Conservation (phyloP, 1,140 invertebrate species). For the Aphelenchoides besseyi region DNA sequence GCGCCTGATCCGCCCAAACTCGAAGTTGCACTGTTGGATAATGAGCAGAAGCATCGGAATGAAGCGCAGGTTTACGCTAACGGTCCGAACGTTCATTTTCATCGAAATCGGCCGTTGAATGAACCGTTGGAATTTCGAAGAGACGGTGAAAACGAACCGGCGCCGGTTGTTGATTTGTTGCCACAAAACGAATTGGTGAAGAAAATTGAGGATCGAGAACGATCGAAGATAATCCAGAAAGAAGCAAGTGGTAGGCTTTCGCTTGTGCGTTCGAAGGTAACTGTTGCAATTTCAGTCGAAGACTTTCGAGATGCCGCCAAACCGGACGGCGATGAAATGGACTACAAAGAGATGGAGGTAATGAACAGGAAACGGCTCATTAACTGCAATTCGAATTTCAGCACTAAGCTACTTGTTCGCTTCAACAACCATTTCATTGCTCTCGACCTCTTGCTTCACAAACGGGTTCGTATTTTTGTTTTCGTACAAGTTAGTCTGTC, state of each 20-base stretch:
- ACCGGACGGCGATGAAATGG: slow-evolving; percentile 21
- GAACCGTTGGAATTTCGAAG: slow-evolving; percentile 17
- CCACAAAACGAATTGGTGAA: slow-evolving; percentile 26
- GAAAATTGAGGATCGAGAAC: slow-evolving; percentile 18
- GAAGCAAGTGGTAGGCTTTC: background rate
- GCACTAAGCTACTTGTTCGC: background rate
- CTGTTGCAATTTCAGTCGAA: slow-evolving; percentile 16
- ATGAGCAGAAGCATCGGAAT: slow-evolving; percentile 1
- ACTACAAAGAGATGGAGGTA: slow-evolving; percentile 32
- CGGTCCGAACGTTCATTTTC: slow-evolving; percentile 23
- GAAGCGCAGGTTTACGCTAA: slow-evolving; percentile 16
- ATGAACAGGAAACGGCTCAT: background rate
- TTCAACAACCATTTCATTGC: background rate
- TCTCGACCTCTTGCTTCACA: too few species aligned
- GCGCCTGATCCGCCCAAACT: background rate
- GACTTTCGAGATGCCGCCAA: slow-evolving; percentile 16
- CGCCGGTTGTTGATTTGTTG: slow-evolving; percentile 1
- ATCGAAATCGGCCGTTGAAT: slow-evolving; percentile 10
- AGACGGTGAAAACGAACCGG: background rate
- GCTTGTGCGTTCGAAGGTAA: background rate
- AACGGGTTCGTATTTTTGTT: too few species aligned
- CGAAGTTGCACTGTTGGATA: background rate
- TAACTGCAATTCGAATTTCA: slow-evolving; percentile 11
- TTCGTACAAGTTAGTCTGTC: too few species aligned
- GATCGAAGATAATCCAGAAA: slow-evolving; percentile 13